Evolutionary conservation across 1,140 invertebrate species (phyloP), one percentile per base, ranked within the genome.

Genomic region (Globodera ellingtonae): DNA sequence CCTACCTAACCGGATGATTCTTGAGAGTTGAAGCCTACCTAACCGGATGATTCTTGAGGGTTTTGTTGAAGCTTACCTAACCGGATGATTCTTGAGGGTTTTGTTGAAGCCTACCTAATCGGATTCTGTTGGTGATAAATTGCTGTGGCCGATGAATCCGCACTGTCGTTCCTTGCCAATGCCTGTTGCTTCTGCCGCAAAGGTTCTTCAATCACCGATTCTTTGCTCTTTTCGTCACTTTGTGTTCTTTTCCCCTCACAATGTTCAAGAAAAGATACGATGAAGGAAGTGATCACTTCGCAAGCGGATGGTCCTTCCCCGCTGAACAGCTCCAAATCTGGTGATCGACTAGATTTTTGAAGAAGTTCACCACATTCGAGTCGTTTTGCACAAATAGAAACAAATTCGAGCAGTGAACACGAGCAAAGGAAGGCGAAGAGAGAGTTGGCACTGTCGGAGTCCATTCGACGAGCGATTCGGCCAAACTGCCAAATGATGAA

Each of bases 401-500:
- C 18, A 18, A 70, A 70, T 47, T 70, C 67, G 67, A 70, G 67
- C 67, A 70, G 67, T 10, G 67, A 70, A 6, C 67, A 70, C 67
- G 67, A 35, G 67, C 46, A 70, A 3, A 70, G 46, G 24, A 44
- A 70, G 35, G 35, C n/a, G 46, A 70, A 70, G 35, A 70, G 35
- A 35, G 46, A 47, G 8, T 18, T 9, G 35, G 67, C 67, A 70
- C 46, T 70, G 21, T 47, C 67, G 10, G 67, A 13, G 67, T 70
- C 67, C 10, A 47, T 35, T 24, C 35, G 21, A 18, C 67, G 67
- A 18, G 24, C n/a, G 67, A 70, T 4, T 18, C 24, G 67, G 24
- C 67, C 67, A 15, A 70, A 13, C 6, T 70, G 67, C 0, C 35
- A 21, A 21, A 70, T 10, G 6, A 70, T 70, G 67, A 70, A 70